Base-by-base conservation (phyloP, 2,888 invertebrate species). In the Drosophila paranaensis region DNA sequence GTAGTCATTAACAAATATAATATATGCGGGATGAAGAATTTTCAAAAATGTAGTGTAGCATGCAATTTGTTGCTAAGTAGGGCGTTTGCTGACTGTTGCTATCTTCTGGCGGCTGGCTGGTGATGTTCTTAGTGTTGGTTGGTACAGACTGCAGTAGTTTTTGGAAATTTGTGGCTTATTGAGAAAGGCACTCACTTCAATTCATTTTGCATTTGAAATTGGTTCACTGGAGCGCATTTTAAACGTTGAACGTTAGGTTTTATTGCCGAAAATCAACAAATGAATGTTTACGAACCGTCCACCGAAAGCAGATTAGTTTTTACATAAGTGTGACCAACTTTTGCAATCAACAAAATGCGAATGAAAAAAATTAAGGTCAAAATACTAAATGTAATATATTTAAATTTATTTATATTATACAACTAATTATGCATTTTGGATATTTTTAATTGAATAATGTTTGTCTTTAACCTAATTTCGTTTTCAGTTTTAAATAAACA, bases 141-240 rank as follows among this genome's bases (percentile, higher is more conserved):
- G 83, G 84, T 89, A 89, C 89, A 89, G 85, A 64, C 82, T 84
- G 85, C 82, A 70, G 58, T 45, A 51, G 68, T 74, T 69, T 70
- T 60, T 72, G 30, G 45, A 60, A 68, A 54, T 68, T 86, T 73
- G 65, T 55, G 55, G 80, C 71, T 64, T 71, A 46, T 61, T 71
- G 58, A 51, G 39, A 56, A 62, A 71, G 54, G 82, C 84, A 85
- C 88, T 84, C 88, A 89, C 85, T 81, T 89, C 68, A 85, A 77
- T 77, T 89, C 85, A 87, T 87, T 65, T 72, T 74, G 67, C 77
- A 69, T 70, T 68, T 56, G 54, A 72, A 74, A 85, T 82, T 51
- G 65, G 67, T 68, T 71, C 87, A 84, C 84, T 74, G 48, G 20
- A 66, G 57, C 68, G 81, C 89, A 84, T 81, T 89, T 83, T 76